Evolutionary conservation across 2,797 vertebrate genomes (phyloP).

Genomic region (Glyptemys insculpta): DNA sequence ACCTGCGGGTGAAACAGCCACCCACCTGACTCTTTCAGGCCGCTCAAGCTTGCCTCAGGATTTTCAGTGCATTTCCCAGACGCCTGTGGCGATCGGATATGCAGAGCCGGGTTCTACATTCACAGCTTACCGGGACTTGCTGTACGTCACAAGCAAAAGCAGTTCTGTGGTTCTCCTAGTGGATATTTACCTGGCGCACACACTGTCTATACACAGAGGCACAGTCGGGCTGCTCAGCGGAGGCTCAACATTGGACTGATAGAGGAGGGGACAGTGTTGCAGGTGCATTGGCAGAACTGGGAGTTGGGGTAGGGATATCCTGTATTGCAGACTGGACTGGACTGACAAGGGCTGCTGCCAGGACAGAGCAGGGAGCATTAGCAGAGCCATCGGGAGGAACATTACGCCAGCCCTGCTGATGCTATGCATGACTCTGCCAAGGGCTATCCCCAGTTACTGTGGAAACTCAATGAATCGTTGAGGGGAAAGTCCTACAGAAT

Average conservation of each 20-base stretch:
- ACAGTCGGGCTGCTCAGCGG: not conserved
- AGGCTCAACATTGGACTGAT: not conserved
- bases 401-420: too few species aligned
- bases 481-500: too few species aligned
- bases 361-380: not conserved
- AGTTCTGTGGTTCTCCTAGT: too few species aligned
- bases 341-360: not conserved
- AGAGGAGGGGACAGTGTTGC: not conserved
- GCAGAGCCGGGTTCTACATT: not conserved
- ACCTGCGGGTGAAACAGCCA: rapidly evolving
- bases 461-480: too few species aligned
- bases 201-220: too few species aligned
- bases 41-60: not conserved
- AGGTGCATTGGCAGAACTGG: not conserved
- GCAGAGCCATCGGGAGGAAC: too few species aligned
- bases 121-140: not conserved
- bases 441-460: too few species aligned
- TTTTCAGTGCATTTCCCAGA: not conserved
- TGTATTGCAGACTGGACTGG: too few species aligned
- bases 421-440: too few species aligned
- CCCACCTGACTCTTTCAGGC: not conserved
- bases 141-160: not conserved
- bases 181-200: not conserved
- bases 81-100: not conserved
- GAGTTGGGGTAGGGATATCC: not conserved